phyloP scores from a whole-genome alignment of 1,140 invertebrate species.

The Homalodisca vitripennis region DNA sequence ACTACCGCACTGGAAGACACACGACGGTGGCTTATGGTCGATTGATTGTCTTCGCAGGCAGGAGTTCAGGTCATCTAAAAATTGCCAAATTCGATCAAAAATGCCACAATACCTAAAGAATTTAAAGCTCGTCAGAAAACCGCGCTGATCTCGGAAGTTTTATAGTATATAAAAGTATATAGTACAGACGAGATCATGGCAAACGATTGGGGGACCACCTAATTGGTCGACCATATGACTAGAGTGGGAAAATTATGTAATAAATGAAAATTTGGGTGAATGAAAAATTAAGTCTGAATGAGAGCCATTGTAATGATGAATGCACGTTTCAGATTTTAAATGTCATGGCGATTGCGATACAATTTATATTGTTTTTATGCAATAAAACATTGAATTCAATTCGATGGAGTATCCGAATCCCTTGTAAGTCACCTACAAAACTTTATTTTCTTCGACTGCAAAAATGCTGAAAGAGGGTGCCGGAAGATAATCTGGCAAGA shows the following conservation, averaged over 20 bases:
- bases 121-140: background rate
- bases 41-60: background rate
- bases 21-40: background rate
- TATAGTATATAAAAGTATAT: background rate
- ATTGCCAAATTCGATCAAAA: background rate
- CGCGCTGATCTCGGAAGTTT: background rate
- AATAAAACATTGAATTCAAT: background rate
- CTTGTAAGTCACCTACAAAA: no score
- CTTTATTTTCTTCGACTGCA: no score
- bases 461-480: no score
- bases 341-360: background rate
- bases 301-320: background rate
- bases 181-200: background rate
- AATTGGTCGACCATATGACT: no score
- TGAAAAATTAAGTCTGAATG: no score
- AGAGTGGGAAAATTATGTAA: no score
- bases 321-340: background rate
- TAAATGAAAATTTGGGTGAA: no score
- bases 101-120: background rate
- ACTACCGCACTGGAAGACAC: background rate
- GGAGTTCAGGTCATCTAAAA: background rate
- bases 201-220: no score
- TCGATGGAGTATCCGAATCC: no score
- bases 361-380: background rate
- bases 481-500: no score